Evolutionary conservation across 1,140 invertebrate genomes (phyloP).

Genomic region (Dreissena rostriformis): DNA sequence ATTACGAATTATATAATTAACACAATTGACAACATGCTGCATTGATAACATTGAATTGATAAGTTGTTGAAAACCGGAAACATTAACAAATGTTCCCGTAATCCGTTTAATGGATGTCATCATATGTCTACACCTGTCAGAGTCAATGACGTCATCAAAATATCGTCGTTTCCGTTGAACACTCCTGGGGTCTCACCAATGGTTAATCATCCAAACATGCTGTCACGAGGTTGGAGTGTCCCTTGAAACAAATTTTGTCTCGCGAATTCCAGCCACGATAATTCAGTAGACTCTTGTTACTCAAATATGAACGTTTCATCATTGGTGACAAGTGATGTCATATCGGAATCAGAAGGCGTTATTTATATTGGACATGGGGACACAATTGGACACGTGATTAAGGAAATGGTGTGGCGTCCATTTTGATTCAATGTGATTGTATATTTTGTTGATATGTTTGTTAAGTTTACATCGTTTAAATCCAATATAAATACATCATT

Average conservation of each 20-base stretch:
- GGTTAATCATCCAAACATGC: too few relatives aligned
- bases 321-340: background rate
- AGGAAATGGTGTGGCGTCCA: background rate
- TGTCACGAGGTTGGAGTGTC: background rate
- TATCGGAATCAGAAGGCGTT: background rate
- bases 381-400: background rate
- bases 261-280: background rate
- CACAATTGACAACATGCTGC: too few relatives aligned
- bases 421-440: too few relatives aligned
- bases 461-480: too few relatives aligned
- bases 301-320: background rate
- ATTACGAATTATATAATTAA: too few relatives aligned
- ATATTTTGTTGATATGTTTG: too few relatives aligned
- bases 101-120: too few relatives aligned
- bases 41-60: too few relatives aligned
- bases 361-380: background rate
- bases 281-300: background rate
- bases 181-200: background rate
- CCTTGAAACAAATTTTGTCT: background rate
- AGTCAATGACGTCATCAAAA: background rate
- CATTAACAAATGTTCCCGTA: too few relatives aligned
- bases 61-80: too few relatives aligned
- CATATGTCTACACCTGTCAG: slow-evolving; percentile 20
- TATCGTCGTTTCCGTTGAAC: background rate
- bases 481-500: too few relatives aligned